Evolutionary conservation across 92 coral and sea anemone species (phyloP).

Genomic region (Blastomussa wellsi): DNA sequence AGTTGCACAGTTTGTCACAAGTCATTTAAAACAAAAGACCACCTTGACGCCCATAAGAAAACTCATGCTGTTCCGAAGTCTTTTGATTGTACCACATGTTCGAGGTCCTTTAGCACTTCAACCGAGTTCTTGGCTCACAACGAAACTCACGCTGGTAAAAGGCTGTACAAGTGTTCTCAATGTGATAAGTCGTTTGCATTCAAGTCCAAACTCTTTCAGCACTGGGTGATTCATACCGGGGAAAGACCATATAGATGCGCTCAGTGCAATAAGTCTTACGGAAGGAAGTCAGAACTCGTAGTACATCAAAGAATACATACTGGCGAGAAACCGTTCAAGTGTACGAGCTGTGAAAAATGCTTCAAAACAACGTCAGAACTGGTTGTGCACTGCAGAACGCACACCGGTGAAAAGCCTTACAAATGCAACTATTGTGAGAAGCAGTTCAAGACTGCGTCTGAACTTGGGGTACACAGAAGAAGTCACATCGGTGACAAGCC

Average conservation of each 20-base stretch:
- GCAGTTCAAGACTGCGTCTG: constrained; percentile 64
- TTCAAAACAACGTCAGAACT: constrained; percentile 69
- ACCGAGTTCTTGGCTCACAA: constrained; percentile 27
- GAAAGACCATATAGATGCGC: constrained; percentile 34
- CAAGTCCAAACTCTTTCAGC: constrained; percentile 48
- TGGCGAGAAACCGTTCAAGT: constrained; percentile 41
- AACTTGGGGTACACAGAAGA: constrained; percentile 65
- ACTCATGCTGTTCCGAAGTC: background rate
- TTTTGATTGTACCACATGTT: constrained; percentile 17
- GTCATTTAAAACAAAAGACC: constrained; percentile 28
- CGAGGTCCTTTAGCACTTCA: constrained; percentile 2
- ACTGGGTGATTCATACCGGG: constrained; percentile 48
- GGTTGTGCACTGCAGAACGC: constrained; percentile 62
- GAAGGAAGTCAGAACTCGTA: constrained; percentile 48
- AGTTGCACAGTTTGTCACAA: constrained; percentile 24
- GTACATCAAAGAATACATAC: constrained; percentile 50
- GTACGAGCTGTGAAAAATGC: constrained; percentile 42
- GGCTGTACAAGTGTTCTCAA: constrained; percentile 44
- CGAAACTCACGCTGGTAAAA: constrained; percentile 24
- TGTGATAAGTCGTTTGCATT: constrained; percentile 49
- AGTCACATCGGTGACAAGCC: constrained; percentile 82
- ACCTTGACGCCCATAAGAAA: constrained; percentile 28
- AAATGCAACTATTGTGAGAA: constrained; percentile 56
- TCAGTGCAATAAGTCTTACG: constrained; percentile 47
- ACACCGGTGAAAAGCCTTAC: constrained; percentile 78